These are phyloP conservation scores for Drosophila meridionalis DNA, from an alignment of 2,888 invertebrate species.

Conservation along the genomic window DNA sequence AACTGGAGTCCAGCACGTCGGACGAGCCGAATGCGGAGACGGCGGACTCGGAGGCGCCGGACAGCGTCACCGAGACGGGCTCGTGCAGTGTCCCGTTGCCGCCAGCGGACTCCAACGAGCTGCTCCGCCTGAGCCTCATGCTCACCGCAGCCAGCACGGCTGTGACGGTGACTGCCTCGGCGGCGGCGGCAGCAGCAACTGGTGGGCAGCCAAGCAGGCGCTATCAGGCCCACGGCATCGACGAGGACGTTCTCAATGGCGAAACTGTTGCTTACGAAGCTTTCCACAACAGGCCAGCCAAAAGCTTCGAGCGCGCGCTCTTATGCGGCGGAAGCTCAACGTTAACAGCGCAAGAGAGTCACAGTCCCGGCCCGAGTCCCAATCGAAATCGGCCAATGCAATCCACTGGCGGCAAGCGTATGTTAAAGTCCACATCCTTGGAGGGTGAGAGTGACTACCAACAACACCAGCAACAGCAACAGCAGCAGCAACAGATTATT, in stretches of 20 bases:
- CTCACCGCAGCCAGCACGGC: constrained; percentile 82
- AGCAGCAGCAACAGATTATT: constrained; percentile 62
- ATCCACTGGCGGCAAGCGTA: constrained; percentile 61
- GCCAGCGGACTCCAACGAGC: constrained; percentile 80
- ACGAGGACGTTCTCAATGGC: constrained; percentile 49
- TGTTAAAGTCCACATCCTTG: constrained; percentile 75
- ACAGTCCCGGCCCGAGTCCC: constrained; percentile 45
- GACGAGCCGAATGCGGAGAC: constrained; percentile 68
- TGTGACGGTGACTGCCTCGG: constrained; percentile 64
- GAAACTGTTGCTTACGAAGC: constrained; percentile 84
- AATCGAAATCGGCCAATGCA: constrained; percentile 47
- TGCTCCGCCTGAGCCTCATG: constrained; percentile 83
- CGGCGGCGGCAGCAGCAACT: constrained; percentile 69
- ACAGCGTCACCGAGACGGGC: constrained; percentile 82
- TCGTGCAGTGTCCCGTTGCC: constrained; percentile 83
- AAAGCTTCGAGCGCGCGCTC: constrained; percentile 81
- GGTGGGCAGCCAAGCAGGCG: constrained; percentile 67
- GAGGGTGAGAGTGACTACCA: constrained; percentile 51
- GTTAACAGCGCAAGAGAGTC: constrained; percentile 69
- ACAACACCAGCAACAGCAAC: constrained; percentile 48
- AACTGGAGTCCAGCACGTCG: constrained; percentile 69
- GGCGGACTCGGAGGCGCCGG: constrained; percentile 64
- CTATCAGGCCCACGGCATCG: constrained; percentile 51
- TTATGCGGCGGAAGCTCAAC: constrained; percentile 70
- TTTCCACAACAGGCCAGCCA: constrained; percentile 73